phyloP scores from a whole-genome alignment of 2,888 invertebrate genomes.

The Drosophila multiciliata region DNA sequence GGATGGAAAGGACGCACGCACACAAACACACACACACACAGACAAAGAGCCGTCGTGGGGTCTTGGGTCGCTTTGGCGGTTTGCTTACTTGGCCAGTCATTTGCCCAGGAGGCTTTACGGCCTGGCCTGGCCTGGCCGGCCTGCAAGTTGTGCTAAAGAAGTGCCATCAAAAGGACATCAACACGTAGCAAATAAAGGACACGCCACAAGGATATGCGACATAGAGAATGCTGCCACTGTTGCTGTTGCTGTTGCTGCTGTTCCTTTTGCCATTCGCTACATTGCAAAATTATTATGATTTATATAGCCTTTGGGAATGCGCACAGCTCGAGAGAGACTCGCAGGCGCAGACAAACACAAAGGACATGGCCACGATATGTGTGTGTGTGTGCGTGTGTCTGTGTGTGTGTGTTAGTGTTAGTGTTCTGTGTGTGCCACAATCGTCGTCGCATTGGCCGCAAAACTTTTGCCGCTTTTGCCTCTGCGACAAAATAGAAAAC shows the following conservation, averaged over 20 bases:
- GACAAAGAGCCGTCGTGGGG: constrained; percentile 6
- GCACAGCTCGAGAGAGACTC: constrained; percentile 58
- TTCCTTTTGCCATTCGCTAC: constrained; percentile 73
- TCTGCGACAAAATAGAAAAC: constrained; percentile 79
- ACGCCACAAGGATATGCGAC: constrained; percentile 81
- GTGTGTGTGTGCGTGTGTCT: constrained; percentile 4
- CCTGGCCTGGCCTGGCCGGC: constrained; percentile 16
- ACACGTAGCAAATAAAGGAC: constrained; percentile 82
- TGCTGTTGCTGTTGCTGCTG: constrained; percentile 27
- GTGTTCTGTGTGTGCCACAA: constrained; percentile 34
- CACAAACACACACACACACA: constrained; percentile 63
- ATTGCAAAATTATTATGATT: constrained; percentile 81
- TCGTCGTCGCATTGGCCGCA: constrained; percentile 78
- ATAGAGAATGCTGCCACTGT: constrained; percentile 42
- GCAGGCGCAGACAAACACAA: constrained; percentile 68
- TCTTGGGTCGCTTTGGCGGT: constrained; percentile 62
- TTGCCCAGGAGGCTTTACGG: constrained; percentile 65
- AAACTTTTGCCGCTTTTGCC: constrained; percentile 69
- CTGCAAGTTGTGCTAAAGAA: constrained; percentile 54
- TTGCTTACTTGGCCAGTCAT: constrained; percentile 59
- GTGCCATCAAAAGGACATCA: constrained; percentile 82
- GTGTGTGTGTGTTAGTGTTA: background rate
- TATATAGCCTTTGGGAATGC: constrained; percentile 81
- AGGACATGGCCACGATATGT: constrained; percentile 63
- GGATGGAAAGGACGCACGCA: constrained; percentile 31